phyloP scores from a whole-genome alignment of 92 coral and sea anemone genomes.

The Zoanthus gigantus region DNA sequence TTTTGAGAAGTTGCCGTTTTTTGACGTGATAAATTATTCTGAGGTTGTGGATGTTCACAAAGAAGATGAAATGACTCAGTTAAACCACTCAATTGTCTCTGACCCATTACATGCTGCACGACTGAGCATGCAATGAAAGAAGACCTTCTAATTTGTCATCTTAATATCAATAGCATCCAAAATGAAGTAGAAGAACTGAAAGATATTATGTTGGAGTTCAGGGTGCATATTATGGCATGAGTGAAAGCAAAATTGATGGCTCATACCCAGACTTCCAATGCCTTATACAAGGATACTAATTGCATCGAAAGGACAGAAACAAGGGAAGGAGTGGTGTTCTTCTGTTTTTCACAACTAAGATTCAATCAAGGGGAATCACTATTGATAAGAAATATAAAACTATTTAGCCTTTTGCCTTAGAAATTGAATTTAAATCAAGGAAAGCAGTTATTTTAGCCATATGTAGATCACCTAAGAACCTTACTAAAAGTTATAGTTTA shows the following conservation, averaged over 20 bases:
- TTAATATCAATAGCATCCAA: too few relatives aligned
- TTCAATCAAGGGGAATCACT: conserved; percentile 9
- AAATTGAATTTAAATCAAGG: conserved; percentile 16
- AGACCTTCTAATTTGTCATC: neutral
- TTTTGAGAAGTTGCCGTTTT: neutral
- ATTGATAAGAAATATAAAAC: conserved; percentile 1
- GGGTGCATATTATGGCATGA: conserved; percentile 16
- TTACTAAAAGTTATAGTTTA: conserved; percentile 2
- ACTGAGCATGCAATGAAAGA: neutral
- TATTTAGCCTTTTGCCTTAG: conserved; percentile 27
- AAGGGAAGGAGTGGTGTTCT: conserved; percentile 18
- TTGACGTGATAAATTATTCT: neutral
- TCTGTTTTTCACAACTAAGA: conserved; percentile 6
- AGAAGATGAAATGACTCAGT: too few relatives aligned
- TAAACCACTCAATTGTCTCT: too few relatives aligned
- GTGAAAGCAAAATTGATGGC: conserved; percentile 52
- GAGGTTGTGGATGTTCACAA: neutral
- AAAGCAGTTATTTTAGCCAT: conserved; percentile 9
- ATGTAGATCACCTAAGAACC: conserved; percentile 25
- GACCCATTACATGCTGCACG: too few relatives aligned
- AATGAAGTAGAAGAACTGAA: too few relatives aligned
- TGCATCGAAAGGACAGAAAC: conserved; percentile 44
- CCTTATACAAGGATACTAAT: conserved; percentile 25
- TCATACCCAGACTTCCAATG: conserved; percentile 48
- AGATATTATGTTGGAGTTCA: too few relatives aligned